These are phyloP conservation scores for Nanger granti DNA, from an alignment of 2,113 vertebrate species.

Conservation along the genomic window DNA sequence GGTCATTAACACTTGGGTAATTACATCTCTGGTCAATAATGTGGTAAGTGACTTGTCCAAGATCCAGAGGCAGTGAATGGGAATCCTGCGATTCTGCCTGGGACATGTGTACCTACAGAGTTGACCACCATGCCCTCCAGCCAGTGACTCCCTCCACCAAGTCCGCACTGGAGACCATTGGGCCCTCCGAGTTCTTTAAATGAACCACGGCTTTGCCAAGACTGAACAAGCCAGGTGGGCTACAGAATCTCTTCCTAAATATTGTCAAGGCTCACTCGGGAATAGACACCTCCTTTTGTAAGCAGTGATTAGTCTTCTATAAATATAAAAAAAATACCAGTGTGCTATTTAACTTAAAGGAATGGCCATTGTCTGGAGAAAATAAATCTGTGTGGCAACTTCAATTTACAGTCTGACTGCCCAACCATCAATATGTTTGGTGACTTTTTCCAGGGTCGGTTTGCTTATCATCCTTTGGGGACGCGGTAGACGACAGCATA, in stretches of 20 bases:
- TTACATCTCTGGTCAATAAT: background rate
- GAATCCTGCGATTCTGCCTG: background rate
- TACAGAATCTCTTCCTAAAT: constrained; percentile 26
- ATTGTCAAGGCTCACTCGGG: background rate
- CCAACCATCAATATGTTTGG: background rate
- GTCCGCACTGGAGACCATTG: background rate
- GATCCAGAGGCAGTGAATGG: background rate
- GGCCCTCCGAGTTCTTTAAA: background rate
- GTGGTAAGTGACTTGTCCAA: background rate
- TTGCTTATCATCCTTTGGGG: background rate
- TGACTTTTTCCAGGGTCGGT: background rate
- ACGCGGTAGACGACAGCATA: background rate
- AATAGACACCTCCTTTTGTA: background rate
- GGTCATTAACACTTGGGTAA: background rate
- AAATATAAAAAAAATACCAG: background rate
- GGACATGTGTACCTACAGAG: accelerated
- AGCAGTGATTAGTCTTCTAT: constrained; percentile 17
- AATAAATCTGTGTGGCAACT: constrained; percentile 24
- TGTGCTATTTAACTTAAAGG: background rate
- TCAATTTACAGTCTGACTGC: background rate
- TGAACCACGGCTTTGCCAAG: background rate
- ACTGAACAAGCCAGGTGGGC: background rate
- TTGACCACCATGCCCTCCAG: accelerated
- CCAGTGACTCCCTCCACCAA: background rate
- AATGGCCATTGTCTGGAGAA: background rate